A percentile compares a stretch with the other conserved stretches of the same genome.
These are phyloP conservation scores for Neomorphus geoffroyi DNA, from an alignment of 2,797 vertebrate species.

Conservation along the genomic window DNA sequence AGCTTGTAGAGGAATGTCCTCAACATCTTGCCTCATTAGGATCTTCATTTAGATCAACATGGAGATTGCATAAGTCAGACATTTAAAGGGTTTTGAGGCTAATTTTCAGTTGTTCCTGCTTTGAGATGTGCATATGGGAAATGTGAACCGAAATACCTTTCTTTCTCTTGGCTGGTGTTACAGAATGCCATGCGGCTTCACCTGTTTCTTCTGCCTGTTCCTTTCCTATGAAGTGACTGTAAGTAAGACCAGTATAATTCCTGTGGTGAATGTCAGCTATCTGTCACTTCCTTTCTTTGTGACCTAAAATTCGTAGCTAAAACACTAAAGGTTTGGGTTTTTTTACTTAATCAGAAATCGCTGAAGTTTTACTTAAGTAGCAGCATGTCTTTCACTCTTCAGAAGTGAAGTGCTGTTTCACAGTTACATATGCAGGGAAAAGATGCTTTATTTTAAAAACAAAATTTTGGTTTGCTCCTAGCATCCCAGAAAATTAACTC, in stretches of 20 bases:
- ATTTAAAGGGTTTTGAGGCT: not conserved
- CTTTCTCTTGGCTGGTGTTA: not conserved
- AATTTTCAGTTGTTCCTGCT: not conserved
- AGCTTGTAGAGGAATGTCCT: not conserved
- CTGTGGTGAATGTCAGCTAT: not conserved
- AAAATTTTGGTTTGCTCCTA: not conserved
- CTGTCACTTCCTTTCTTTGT: not conserved
- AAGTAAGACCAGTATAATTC: not conserved
- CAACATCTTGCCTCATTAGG: not conserved
- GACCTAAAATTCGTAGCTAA: not conserved
- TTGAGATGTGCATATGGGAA: not conserved
- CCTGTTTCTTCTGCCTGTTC: not conserved
- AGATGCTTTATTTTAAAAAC: not conserved
- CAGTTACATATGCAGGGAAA: not conserved
- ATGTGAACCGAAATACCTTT: not conserved
- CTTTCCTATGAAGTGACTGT: not conserved
- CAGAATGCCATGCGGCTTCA: not conserved
- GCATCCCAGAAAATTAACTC: not conserved
- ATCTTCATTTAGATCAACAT: not conserved
- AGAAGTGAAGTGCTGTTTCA: not conserved
- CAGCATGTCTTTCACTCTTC: not conserved
- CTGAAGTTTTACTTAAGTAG: not conserved
- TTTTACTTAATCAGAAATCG: not conserved
- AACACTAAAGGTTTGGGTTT: not conserved
- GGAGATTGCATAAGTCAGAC: fast-evolving